phyloP scores from a whole-genome alignment of 2,113 vertebrate species.

The Cynopterus brachyotis region DNA sequence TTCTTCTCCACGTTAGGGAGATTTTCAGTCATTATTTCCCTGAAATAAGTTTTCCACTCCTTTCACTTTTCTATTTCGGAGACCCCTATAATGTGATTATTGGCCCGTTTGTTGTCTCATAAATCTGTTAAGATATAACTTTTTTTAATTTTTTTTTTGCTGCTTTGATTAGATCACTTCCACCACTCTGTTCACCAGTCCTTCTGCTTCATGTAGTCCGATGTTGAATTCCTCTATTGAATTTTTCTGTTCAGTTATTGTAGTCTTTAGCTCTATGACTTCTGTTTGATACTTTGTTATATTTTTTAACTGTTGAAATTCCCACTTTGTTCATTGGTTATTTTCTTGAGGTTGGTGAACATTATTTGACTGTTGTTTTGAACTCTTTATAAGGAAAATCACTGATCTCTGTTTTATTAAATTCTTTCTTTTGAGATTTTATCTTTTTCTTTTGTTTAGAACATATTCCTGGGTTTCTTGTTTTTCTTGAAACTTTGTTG shows the following conservation, averaged over 20 bases:
- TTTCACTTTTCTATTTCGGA: neutral
- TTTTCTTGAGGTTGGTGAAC: too few species aligned
- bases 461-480: neutral
- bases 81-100: neutral
- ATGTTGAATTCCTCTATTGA: too few species aligned
- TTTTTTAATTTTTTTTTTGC: neutral
- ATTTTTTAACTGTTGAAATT: too few species aligned
- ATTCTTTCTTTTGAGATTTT: neutral
- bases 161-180: neutral
- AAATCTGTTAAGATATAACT: neutral
- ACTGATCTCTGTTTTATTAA: neutral
- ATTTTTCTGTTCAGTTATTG: too few species aligned
- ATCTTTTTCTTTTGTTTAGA: neutral
- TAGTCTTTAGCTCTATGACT: too few species aligned
- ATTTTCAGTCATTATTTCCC: neutral
- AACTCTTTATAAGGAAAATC: neutral
- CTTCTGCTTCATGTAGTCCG: too few species aligned
- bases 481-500: neutral
- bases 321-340: too few species aligned
- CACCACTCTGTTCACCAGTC: too few species aligned
- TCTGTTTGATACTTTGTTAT: too few species aligned
- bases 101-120: neutral
- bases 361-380: too few species aligned
- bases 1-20: neutral
- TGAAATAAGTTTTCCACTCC: neutral